phyloP scores from a whole-genome alignment of 2,888 invertebrate species.

The Arctia plantaginis region DNA sequence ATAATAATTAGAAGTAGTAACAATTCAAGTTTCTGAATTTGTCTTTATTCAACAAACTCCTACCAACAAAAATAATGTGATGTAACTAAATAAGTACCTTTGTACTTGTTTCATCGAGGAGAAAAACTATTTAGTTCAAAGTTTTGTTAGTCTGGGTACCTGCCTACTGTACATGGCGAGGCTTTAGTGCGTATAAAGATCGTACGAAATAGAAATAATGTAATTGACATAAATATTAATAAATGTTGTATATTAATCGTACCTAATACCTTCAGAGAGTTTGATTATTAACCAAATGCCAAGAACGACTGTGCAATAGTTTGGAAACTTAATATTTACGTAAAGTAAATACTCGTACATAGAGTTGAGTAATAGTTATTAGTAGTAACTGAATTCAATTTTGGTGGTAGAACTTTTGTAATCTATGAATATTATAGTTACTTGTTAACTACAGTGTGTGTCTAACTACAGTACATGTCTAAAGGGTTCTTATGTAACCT shows the following conservation, averaged over 20 bases:
- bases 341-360: slow-evolving; percentile 34
- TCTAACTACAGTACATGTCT: not conserved
- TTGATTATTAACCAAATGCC: not conserved
- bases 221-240: not conserved
- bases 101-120: too few species aligned
- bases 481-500: not conserved
- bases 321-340: slow-evolving; percentile 49
- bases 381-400: slow-evolving; percentile 15
- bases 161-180: too few species aligned
- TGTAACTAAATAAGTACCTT: too few species aligned
- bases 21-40: too few species aligned
- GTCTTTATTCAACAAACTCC: too few species aligned
- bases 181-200: too few species aligned
- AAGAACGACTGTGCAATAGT: slow-evolving; percentile 25
- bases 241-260: not conserved
- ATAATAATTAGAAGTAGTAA: too few species aligned
- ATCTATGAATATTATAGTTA: not conserved
- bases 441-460: not conserved
- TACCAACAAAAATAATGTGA: too few species aligned
- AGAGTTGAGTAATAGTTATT: slow-evolving; percentile 21
- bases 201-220: too few species aligned
- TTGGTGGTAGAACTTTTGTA: not conserved
- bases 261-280: not conserved
- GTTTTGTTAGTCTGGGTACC: too few species aligned
- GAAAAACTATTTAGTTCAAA: too few species aligned